Base-by-base conservation (phyloP, 2,888 invertebrate species). In the Platerodrilus igneus region DNA sequence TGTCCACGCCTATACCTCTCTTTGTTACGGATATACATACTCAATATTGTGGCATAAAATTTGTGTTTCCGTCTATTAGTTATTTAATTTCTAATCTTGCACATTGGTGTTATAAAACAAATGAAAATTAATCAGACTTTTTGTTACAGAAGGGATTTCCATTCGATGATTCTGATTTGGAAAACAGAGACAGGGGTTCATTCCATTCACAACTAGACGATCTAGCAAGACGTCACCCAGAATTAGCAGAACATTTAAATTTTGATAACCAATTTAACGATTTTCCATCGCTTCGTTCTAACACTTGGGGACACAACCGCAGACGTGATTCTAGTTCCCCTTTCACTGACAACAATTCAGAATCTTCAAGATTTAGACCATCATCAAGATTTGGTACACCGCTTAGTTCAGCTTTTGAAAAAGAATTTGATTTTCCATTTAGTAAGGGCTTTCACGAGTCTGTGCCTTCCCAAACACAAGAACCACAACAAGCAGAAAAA, bases 201-300 rank as follows among this genome's bases (percentile, higher is more conserved):
- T 72, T 77, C 45, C 67, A 69, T 5, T 63, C 69, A 17, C 75
- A 75, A 43, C 73, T 85, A 64, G 81, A 83, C 68, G 79, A 83
- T 60, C 71, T 85, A 51, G 83, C 82, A 26, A 71, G 79, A 50
- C 74, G 83, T 7, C 83, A 85, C 64, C 86, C 86, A 20, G 83
- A 85, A 63, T 78, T 86, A 57, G 83, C 84, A 45, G 81, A 81
- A 59, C 79, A 81, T 37, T 70, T 83, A 52, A 69, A 77, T 36
- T 50, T 52, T 17, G 52, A 52, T 19, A 27, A 32, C 5, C 33
- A 37, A 6, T 34, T 35, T 9, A 51, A 50, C 13, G 53, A 52
- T 21, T 63, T 65, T 38, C 58, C 61, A 6, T n/a, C n/a, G n/a
- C 53, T 56, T 36, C 69, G 74, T 51, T 65, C 53, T 19, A 50